Evolutionary conservation across 2,888 invertebrate species (phyloP).

Genomic region (Pilophorus perplexus): DNA sequence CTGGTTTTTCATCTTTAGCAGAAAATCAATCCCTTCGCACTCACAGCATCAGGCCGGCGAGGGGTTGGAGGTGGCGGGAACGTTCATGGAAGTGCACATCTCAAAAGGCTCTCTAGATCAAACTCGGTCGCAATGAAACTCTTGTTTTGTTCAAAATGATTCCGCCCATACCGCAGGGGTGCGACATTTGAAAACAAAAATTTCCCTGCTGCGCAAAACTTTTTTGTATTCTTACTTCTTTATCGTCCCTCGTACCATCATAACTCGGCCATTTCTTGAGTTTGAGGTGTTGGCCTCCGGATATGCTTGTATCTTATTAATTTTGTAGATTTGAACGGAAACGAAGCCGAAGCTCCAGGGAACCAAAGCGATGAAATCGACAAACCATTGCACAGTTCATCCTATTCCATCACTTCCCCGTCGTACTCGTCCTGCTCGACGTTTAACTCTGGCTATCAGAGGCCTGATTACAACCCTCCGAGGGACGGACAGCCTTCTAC

Average conservation of each 20-base stretch:
- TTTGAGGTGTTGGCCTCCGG: too few species aligned
- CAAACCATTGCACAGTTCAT: too few species aligned
- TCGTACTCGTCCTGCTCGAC: constrained; percentile 17
- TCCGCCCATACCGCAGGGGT: constrained; percentile 4
- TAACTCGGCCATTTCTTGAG: too few species aligned
- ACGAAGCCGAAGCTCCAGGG: too few species aligned
- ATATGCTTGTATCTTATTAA: too few species aligned
- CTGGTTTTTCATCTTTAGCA: constrained; percentile 9
- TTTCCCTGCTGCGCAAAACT: too few species aligned
- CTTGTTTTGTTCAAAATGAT: constrained; percentile 11
- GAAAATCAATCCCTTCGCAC: constrained; percentile 5
- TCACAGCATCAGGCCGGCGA: constrained; percentile 14
- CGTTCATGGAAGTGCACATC: constrained; percentile 2
- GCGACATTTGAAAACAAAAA: too few species aligned
- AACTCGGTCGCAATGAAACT: background rate
- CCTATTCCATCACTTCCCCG: constrained; percentile 26
- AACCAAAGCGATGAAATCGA: too few species aligned
- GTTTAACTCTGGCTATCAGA: background rate
- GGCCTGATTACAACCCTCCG: constrained; percentile 18
- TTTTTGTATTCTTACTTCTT: too few species aligned
- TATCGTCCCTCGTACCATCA: too few species aligned
- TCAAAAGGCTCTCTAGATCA: constrained; percentile 11
- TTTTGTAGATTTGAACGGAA: too few species aligned
- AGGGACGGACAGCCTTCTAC: background rate
- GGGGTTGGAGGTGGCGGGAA: constrained; percentile 13